Percentiles rank a stretch among this genome's conserved stretches.
Conservation (phyloP, 2,113 vertebrate genomes). For the Acinonyx jubatus region DNA sequence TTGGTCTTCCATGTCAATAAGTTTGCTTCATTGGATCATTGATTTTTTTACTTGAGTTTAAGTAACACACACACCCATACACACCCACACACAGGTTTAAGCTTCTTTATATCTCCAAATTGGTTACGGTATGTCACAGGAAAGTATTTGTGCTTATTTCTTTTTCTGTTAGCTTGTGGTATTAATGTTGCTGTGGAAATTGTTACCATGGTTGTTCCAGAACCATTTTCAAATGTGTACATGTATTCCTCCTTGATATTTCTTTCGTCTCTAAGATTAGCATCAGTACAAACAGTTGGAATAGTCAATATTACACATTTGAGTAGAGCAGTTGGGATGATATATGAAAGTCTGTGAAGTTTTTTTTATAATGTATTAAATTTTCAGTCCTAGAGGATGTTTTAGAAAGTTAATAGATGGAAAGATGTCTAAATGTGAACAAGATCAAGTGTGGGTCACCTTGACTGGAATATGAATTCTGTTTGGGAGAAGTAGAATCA, state of each 20-base stretch:
- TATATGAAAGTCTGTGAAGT: not conserved
- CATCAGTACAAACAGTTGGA: conserved; percentile 53
- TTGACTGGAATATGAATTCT: not conserved
- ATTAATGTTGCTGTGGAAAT: conserved; percentile 56
- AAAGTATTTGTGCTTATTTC: not conserved
- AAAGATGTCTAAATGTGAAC: not conserved
- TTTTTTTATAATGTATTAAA: not conserved
- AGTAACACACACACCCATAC: not conserved
- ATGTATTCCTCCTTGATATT: conserved; percentile 58
- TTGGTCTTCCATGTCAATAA: not conserved
- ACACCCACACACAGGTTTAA: not conserved
- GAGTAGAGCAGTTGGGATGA: not conserved
- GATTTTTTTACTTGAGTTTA: not conserved
- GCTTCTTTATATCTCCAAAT: not conserved
- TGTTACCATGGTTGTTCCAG: conserved; percentile 52
- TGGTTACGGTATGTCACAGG: not conserved
- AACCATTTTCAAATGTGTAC: not conserved
- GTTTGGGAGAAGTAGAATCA: not conserved
- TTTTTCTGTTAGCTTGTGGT: not conserved
- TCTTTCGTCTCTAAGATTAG: conserved; percentile 62
- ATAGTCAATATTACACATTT: not conserved
- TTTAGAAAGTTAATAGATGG: not conserved
- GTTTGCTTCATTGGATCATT: not conserved
- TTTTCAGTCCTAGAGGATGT: not conserved
- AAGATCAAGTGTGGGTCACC: not conserved